Conservation (phyloP, 2,113 vertebrate species). For the Passer montanus region DNA sequence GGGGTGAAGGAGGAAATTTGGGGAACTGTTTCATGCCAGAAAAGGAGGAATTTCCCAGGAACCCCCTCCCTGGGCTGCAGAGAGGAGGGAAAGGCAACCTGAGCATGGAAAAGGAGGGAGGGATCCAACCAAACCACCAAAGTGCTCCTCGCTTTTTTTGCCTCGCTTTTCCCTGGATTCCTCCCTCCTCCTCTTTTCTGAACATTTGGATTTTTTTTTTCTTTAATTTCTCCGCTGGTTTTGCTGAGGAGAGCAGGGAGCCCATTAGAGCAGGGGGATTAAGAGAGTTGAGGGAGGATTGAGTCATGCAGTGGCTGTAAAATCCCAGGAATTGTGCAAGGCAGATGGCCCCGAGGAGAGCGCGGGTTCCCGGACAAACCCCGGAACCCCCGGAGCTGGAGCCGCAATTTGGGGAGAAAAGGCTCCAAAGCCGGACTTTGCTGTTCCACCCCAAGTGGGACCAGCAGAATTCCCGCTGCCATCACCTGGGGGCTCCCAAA, state of each 20-base stretch:
- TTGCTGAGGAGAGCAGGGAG: slow-evolving; percentile 16
- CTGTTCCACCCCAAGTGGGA: rapidly evolving
- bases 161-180: neutral
- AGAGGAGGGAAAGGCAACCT: neutral
- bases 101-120: neutral
- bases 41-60: neutral
- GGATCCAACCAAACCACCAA: neutral
- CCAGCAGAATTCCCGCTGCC: rapidly evolving
- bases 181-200: neutral
- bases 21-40: neutral
- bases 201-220: neutral
- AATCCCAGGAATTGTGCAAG: slow-evolving; percentile 8
- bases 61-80: neutral
- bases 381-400: neutral
- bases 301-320: neutral
- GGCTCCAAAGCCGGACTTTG: rapidly evolving
- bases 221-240: neutral
- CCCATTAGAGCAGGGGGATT: neutral
- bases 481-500: neutral
- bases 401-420: neutral
- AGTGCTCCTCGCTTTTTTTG: neutral
- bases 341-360: neutral
- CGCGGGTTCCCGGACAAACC: neutral
- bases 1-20: neutral
- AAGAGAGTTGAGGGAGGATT: neutral